Base-by-base conservation (phyloP, 2,797 vertebrate genomes). In the Salmo trutta region DNA sequence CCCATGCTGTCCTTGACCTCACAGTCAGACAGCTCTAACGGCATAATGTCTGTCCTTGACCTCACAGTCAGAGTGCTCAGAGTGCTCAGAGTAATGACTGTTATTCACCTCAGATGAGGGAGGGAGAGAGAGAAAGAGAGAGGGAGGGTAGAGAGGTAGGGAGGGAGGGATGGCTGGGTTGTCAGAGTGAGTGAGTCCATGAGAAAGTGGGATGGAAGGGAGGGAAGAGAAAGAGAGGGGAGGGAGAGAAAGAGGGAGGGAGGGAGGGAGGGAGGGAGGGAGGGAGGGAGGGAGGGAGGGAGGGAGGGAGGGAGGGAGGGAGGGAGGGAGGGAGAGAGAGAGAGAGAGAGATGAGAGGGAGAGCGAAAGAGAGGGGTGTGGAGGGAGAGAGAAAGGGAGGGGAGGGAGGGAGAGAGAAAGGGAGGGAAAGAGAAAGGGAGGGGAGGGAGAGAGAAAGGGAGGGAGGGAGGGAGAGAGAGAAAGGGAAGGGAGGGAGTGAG, bases 241-340 rank as follows among this genome's bases (percentile, higher is more conserved):
- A 71, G 54, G 69, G 1, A 78, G 70, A 59, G 81, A 74, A 4
- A n/a, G 77, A 74, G 76, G 1, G 24, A 24, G 12, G n/a, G 62
- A 71, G 54, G 69, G 1, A 6, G 47, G n/a, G 59, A 67, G 47
- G 29, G n/a, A 53, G 24, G 5, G 3, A 59, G 5, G 67, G 0
- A 19, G 10, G 16, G 17, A 74, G 36, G 24, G 66, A 16, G 54
- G 21, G 36, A 56, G 31, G n/a, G 17, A 24, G 15, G 8, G 41
- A 52, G 21, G 1, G 21, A 10, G 41, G 1, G 59, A 76, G 78
- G 3, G 33, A 15, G 27, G 15, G n/a, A 64, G 15, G 5, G 52
- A 51, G 6, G 14, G 51, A 71, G 36, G n/a, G 19, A n/a, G 17
- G 6, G 36, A 14, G 0, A 52, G 8, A 27, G 17, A 19, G 67